These are phyloP conservation scores for Teleogryllus oceanicus DNA, from an alignment of 2,888 invertebrate species.

Conservation along the genomic window DNA sequence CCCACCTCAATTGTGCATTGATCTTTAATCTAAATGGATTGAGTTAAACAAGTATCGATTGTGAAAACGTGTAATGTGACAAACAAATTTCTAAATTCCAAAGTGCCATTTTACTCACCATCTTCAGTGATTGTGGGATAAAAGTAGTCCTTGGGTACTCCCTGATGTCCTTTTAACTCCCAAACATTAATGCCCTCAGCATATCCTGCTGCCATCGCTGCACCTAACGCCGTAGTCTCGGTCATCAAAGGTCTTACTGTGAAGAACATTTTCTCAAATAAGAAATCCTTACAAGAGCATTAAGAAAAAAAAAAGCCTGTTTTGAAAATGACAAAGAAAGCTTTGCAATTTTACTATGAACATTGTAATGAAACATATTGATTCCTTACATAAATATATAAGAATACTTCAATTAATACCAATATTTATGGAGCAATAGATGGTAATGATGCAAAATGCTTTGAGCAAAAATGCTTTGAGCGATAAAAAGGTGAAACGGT, in stretches of 20 bases:
- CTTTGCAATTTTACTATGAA: too few species aligned
- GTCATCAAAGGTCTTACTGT: slow-evolving; percentile 76
- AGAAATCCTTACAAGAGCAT: background rate
- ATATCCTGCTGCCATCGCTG: slow-evolving; percentile 84
- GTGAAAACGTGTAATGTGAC: background rate
- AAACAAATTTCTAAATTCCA: background rate
- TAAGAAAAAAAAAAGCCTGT: background rate
- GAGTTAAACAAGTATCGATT: background rate
- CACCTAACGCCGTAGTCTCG: slow-evolving; percentile 93
- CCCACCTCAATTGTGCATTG: too few species aligned
- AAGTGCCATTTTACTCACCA: slow-evolving; percentile 45
- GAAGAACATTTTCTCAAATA: background rate
- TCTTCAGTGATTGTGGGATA: slow-evolving; percentile 66
- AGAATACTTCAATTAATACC: too few species aligned
- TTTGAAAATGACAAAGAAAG: background rate
- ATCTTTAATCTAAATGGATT: too few species aligned
- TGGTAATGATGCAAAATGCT: too few species aligned
- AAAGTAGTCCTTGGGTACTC: slow-evolving; percentile 60
- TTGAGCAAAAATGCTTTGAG: too few species aligned
- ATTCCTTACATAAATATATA: too few species aligned
- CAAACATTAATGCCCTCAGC: slow-evolving; percentile 63
- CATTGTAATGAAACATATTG: too few species aligned
- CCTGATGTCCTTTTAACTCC: slow-evolving; percentile 50
- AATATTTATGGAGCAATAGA: too few species aligned
- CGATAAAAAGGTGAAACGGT: too few species aligned